phyloP scores from a whole-genome alignment of 2,113 vertebrate genomes.

The Parus major region DNA sequence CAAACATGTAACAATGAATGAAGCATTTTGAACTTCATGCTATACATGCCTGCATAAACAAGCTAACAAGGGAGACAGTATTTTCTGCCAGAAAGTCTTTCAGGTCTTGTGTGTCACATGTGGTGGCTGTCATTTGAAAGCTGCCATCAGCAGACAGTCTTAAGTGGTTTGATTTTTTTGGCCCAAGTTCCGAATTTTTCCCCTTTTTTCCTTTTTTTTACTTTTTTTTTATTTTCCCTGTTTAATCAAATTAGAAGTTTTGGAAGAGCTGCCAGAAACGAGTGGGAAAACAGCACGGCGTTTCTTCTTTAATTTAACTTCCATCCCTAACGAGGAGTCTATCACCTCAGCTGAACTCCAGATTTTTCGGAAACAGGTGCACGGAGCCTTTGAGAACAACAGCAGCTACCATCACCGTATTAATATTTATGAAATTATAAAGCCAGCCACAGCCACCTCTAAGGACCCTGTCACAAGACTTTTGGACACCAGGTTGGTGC shows the following conservation, averaged over 20 bases:
- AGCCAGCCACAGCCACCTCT: constrained; percentile 73
- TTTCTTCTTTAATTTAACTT: constrained; percentile 97
- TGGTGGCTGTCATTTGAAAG: neutral
- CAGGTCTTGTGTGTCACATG: neutral
- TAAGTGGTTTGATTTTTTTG: neutral
- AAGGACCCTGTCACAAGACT: constrained; percentile 88
- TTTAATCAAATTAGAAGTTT: constrained; percentile 81
- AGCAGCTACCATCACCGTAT: constrained; percentile 88
- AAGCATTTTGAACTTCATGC: neutral
- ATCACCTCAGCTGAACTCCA: constrained; percentile 95
- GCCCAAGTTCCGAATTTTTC: constrained; percentile 31
- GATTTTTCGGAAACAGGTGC: constrained; percentile 91
- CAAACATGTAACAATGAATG: neutral
- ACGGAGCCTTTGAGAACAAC: constrained; percentile 73
- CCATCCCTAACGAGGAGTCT: constrained; percentile 89
- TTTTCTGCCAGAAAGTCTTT: constrained; percentile 17
- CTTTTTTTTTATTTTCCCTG: neutral
- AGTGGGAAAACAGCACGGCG: constrained; percentile 89
- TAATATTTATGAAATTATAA: constrained; percentile 98
- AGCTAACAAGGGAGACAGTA: neutral
- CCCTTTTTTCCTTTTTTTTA: neutral
- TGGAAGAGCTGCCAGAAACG: constrained; percentile 89
- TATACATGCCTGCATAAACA: neutral
- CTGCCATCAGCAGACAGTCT: neutral
- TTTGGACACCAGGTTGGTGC: constrained; percentile 95